A percentile compares a stretch with the other conserved stretches of the same genome.
phyloP scores from a whole-genome alignment of 1,140 invertebrate species.

The Anastatus disparis region DNA sequence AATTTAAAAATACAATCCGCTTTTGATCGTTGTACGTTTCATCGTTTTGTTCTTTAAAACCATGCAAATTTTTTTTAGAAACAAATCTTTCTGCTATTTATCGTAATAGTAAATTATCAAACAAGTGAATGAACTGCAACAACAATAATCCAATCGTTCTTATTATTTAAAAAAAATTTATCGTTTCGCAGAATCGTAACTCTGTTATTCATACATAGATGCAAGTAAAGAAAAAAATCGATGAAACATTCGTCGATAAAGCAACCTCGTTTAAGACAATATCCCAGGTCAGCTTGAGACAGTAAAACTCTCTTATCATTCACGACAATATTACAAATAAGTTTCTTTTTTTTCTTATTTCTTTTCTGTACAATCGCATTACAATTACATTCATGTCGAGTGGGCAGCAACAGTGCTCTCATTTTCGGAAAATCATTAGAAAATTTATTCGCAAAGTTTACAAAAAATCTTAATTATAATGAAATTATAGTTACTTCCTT shows the following conservation, averaged over 20 bases:
- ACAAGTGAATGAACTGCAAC: not conserved
- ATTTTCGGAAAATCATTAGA: not conserved
- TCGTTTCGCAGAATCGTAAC: too few relatives aligned
- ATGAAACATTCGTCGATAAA: slow-evolving; percentile 30
- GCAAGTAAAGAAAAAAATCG: not conserved
- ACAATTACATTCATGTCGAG: not conserved
- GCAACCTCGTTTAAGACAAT: not conserved
- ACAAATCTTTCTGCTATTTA: not conserved
- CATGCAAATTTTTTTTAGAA: slow-evolving; percentile 21
- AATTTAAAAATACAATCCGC: slow-evolving; percentile 23
- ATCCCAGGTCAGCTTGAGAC: not conserved
- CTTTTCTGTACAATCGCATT: slow-evolving; percentile 21
- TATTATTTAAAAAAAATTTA: too few relatives aligned
- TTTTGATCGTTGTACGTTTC: slow-evolving; percentile 14
- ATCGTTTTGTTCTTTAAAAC: slow-evolving; percentile 20
- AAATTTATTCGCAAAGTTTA: not conserved
- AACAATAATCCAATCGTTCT: too few relatives aligned
- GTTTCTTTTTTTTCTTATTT: not conserved
- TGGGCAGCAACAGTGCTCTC: not conserved
- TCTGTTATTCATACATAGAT: not conserved
- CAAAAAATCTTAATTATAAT: not conserved
- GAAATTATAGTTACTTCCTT: too few relatives aligned
- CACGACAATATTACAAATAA: slow-evolving; percentile 34
- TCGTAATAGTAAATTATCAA: not conserved
- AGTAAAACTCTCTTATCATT: slow-evolving; percentile 16